Evolutionary conservation across 2,113 vertebrate species (phyloP).

Genomic region (Garra rufa): DNA sequence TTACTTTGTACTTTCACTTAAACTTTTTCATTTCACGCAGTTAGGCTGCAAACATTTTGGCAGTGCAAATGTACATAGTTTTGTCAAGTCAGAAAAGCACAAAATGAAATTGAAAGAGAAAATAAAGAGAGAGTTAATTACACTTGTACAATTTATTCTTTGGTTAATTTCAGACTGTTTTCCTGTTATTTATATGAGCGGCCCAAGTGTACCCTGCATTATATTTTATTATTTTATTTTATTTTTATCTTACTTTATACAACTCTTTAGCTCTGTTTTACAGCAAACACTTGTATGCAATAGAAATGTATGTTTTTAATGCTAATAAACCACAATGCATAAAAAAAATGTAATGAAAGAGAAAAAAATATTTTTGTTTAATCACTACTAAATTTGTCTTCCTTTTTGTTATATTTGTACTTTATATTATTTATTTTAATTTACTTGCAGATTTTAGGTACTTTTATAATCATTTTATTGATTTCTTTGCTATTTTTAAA

Average conservation of each 20-base stretch:
- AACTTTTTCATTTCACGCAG: not conserved
- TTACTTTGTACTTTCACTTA: not conserved
- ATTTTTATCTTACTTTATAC: not conserved
- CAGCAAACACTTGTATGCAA: not conserved
- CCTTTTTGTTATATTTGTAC: not conserved
- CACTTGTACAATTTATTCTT: not conserved
- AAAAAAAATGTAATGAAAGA: no score
- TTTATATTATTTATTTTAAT: not conserved
- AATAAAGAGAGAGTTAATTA: slow-evolving; percentile 22
- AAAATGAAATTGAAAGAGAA: not conserved
- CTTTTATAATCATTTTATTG: no score
- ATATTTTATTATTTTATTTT: not conserved
- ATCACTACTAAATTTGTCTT: not conserved
- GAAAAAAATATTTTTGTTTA: not conserved
- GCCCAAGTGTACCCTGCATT: not conserved
- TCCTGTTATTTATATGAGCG: not conserved
- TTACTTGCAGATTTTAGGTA: no score
- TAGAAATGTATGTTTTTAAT: not conserved
- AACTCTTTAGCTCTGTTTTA: not conserved
- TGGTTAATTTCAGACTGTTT: not conserved
- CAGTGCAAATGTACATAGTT: not conserved
- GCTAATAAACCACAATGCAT: no score
- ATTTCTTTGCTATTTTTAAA: no score
- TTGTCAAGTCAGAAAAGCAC: not conserved
- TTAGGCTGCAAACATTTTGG: not conserved